phyloP scores from a whole-genome alignment of 2,888 invertebrate genomes.

The Synanthedon vespiformis region DNA sequence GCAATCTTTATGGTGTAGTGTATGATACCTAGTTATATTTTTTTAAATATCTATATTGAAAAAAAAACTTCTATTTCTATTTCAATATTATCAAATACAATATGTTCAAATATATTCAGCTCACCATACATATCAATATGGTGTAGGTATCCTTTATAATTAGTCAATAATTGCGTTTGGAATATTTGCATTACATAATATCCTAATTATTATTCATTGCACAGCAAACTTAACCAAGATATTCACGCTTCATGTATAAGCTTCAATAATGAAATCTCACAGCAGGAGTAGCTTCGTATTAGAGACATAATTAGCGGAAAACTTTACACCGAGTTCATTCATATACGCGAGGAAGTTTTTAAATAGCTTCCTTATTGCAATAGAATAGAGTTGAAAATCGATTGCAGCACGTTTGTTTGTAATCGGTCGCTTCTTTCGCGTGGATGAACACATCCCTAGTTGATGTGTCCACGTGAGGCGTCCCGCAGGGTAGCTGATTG shows the following conservation, averaged over 20 bases:
- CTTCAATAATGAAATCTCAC: not conserved
- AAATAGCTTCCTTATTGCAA: not conserved
- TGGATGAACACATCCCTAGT: slow-evolving; percentile 37
- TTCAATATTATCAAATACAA: too few relatives aligned
- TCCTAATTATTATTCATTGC: not conserved
- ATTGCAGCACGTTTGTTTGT: slow-evolving; percentile 11
- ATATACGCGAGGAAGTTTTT: slow-evolving; percentile 14
- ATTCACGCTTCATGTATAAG: not conserved
- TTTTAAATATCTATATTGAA: too few relatives aligned
- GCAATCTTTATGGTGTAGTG: too few relatives aligned
- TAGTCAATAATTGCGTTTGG: too few relatives aligned
- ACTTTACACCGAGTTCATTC: slow-evolving; percentile 34
- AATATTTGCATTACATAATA: not conserved
- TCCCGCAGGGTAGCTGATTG: slow-evolving; percentile 57
- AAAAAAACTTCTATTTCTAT: too few relatives aligned
- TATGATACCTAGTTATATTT: too few relatives aligned
- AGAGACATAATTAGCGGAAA: slow-evolving; percentile 56
- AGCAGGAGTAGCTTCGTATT: slow-evolving; percentile 19
- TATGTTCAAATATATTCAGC: too few relatives aligned
- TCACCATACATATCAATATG: too few relatives aligned
- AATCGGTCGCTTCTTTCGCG: slow-evolving; percentile 37
- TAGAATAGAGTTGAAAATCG: slow-evolving; percentile 11
- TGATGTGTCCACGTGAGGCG: slow-evolving; percentile 46
- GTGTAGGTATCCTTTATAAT: too few relatives aligned
- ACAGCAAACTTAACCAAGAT: not conserved